Evolutionary conservation across 2,113 vertebrate genomes (phyloP), one percentile per base, ranked within the genome.

Genomic region (Sorex araneus): DNA sequence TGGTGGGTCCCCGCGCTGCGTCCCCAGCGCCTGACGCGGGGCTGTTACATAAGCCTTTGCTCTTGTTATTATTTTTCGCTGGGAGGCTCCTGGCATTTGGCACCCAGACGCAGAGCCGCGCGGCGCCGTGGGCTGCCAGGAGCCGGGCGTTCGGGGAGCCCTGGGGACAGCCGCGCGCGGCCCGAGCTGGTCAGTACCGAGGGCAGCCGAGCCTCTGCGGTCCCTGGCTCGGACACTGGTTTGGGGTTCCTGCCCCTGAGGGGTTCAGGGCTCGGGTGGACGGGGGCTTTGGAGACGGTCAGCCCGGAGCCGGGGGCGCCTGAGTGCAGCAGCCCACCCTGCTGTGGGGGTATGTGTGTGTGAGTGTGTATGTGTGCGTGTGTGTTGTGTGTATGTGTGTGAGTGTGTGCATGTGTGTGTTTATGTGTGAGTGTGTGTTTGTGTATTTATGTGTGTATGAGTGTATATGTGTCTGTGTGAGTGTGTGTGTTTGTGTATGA

Each of bases 21-120:
- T 81, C 93, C 80, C 36, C 67, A 40, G 95, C 84, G 95, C 95
- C 93, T 96, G 96, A 95, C 95, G 80, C 67, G 25, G 54, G 63
- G 90, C 86, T 88, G 89, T 97, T 97, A 97, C 80, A 96, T 96
- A 97, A 97, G 95, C 28, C 0, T 67, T 81, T 93, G 92, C 87
- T 94, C 94, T 91, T 94, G 94, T 94, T 95, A 75, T 89, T 96
- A 90, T 92, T 93, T 95, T 95, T 94, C n/a, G 12, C 84, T 66
- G 89, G 92, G 95, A 95, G 95, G 92, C 71, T 95, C 75, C 84
- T 95, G 95, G 96, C 94, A 86, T 83, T 43, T 79, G 85, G 92
- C 92, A 50, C 25, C 86, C 74, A 18, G 57, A 84, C 0, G 67
- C 77, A 67, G 84, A 0, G 76, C 11, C 6, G 57, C 23, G 57